Evolutionary conservation across 1,140 invertebrate genomes (phyloP).

Genomic region (Neodiprion fabricii): DNA sequence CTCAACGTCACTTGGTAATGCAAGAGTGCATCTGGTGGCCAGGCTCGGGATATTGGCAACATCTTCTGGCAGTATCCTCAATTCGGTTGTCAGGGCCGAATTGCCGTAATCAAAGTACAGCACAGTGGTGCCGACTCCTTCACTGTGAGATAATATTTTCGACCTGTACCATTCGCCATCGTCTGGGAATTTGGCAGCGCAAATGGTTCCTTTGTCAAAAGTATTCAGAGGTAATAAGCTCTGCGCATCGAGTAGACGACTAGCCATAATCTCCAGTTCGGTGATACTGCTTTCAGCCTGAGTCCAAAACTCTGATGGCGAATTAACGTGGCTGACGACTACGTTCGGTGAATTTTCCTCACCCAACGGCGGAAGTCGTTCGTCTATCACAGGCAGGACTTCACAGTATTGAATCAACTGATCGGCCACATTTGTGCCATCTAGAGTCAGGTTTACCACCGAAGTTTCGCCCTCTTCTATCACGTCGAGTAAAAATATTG

Average conservation of each 20-base stretch:
- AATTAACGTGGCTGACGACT: slow-evolving; percentile 72
- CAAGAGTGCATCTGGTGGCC: slow-evolving; percentile 69
- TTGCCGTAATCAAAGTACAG: slow-evolving; percentile 80
- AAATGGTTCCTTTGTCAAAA: slow-evolving; percentile 65
- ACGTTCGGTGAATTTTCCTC: slow-evolving; percentile 61
- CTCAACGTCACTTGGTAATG: slow-evolving; percentile 66
- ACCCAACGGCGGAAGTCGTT: slow-evolving; percentile 48
- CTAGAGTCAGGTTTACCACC: slow-evolving; percentile 70
- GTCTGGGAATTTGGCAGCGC: slow-evolving; percentile 73
- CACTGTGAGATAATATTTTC: slow-evolving; percentile 67
- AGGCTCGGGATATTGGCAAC: slow-evolving; percentile 66
- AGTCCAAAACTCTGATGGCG: slow-evolving; percentile 74
- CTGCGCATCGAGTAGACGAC: slow-evolving; percentile 64
- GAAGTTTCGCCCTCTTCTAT: slow-evolving; percentile 68
- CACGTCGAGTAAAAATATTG: slow-evolving; percentile 50
- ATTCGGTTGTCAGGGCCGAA: slow-evolving; percentile 65
- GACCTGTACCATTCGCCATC: slow-evolving; percentile 76
- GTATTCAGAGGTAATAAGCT: slow-evolving; percentile 61
- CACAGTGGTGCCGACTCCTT: slow-evolving; percentile 67
- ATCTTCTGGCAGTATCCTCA: slow-evolving; percentile 69
- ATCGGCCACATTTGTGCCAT: slow-evolving; percentile 67
- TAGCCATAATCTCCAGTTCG: slow-evolving; percentile 69
- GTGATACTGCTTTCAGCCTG: slow-evolving; percentile 68
- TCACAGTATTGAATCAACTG: slow-evolving; percentile 42
- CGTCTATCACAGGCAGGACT: slow-evolving; percentile 30